Evolutionary conservation across 2,113 vertebrate genomes (phyloP).

Genomic region (Aleadryas rufinucha): DNA sequence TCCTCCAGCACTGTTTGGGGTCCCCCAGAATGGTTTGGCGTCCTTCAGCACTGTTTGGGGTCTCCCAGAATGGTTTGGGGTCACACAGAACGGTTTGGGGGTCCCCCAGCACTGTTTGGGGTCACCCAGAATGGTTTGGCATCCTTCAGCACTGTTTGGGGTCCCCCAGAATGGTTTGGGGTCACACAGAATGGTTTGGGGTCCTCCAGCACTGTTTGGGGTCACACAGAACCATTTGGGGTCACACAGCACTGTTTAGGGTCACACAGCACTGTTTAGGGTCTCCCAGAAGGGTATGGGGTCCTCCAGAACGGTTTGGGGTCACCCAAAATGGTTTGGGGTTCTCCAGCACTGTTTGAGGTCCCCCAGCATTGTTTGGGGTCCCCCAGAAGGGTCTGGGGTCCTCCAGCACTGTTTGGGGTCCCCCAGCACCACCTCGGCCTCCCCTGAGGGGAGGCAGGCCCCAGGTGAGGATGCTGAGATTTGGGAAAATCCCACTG

Average conservation of each 20-base stretch:
- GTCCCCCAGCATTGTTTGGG: no score
- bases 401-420: rapidly evolving
- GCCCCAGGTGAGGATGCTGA: not conserved
- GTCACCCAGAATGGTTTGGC: rapidly evolving
- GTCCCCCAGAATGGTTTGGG: not conserved
- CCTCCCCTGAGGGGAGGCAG: rapidly evolving
- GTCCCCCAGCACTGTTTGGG: not conserved
- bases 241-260: rapidly evolving
- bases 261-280: not conserved
- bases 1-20: not conserved
- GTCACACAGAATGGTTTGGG: rapidly evolving
- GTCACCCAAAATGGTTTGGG: not conserved
- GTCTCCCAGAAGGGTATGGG: not conserved
- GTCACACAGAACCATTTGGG: not conserved
- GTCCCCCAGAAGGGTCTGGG: no score
- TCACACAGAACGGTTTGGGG: no score
- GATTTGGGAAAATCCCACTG: not conserved
- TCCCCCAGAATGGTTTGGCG: not conserved
- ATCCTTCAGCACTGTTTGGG: not conserved
- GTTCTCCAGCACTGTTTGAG: rapidly evolving
- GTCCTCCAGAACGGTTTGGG: rapidly evolving
- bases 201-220: not conserved
- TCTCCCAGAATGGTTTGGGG: rapidly evolving
- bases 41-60: not conserved
- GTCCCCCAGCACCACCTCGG: not conserved